phyloP scores from a whole-genome alignment of 1,140 invertebrate species.

The Arion vulgaris region DNA sequence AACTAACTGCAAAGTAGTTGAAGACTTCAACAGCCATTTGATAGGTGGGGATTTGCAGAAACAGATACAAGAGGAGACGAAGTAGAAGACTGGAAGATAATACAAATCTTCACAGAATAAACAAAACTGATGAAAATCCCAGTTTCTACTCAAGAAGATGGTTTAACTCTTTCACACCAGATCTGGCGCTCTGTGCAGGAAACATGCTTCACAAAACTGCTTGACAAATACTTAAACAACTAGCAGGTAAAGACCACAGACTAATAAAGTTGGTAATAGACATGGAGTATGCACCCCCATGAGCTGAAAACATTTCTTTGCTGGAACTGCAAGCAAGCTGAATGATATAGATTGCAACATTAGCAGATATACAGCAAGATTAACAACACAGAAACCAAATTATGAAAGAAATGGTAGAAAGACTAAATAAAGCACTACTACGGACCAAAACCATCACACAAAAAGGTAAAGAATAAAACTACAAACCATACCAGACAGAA shows the following conservation, averaged over 20 bases:
- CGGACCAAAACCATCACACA: constrained; percentile 34
- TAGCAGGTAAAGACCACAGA: constrained; percentile 41
- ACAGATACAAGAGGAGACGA: constrained; percentile 38
- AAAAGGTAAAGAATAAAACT: constrained; percentile 27
- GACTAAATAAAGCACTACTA: constrained; percentile 15
- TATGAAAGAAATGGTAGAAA: neutral
- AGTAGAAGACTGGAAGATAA: constrained; percentile 42
- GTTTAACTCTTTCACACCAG: constrained; percentile 39
- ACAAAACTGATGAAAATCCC: constrained; percentile 27
- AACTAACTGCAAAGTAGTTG: constrained; percentile 30
- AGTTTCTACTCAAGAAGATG: constrained; percentile 43
- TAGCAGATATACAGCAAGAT: too few species aligned
- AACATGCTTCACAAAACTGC: constrained; percentile 30
- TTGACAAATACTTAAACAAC: constrained; percentile 10
- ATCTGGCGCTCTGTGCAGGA: constrained; percentile 39
- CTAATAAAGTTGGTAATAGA: too few species aligned
- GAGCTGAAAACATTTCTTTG: neutral
- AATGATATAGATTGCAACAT: too few species aligned
- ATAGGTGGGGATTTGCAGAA: constrained; percentile 31
- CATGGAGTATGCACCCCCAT: neutral
- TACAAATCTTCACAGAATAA: constrained; percentile 29
- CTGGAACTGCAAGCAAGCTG: too few species aligned
- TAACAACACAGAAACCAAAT: neutral
- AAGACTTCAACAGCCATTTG: constrained; percentile 42
- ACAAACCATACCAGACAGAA: constrained; percentile 20